phyloP scores from a whole-genome alignment of 1,140 invertebrate genomes.

The Sipha flava region DNA sequence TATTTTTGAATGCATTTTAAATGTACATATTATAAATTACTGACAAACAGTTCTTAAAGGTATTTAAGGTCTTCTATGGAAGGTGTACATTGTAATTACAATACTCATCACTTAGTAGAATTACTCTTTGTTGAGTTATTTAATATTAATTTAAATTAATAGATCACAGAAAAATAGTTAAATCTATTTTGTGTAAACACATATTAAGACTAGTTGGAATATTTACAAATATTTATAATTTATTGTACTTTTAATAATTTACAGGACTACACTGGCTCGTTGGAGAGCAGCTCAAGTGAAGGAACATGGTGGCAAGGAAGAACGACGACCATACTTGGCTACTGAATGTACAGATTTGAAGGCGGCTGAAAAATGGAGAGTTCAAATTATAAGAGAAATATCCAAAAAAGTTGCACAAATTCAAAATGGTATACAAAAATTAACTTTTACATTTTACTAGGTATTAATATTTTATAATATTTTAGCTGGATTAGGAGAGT shows the following conservation, averaged over 20 bases:
- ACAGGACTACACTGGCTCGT: slow-evolving; percentile 86
- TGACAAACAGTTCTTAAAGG: too few relatives aligned
- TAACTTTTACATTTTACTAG: not conserved
- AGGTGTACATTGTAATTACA: not conserved
- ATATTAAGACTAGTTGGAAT: not conserved
- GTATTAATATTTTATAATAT: not conserved
- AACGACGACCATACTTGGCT: slow-evolving; percentile 82
- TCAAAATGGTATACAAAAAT: slow-evolving; percentile 67
- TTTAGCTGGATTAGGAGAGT: slow-evolving; percentile 91
- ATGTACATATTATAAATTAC: too few relatives aligned
- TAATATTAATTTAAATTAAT: not conserved
- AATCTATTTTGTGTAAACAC: not conserved
- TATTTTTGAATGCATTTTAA: too few relatives aligned
- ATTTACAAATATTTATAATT: slow-evolving; percentile 16
- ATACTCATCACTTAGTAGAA: too few relatives aligned
- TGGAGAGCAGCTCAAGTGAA: slow-evolving; percentile 85
- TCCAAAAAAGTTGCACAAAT: slow-evolving; percentile 99
- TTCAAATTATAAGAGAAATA: slow-evolving; percentile 94
- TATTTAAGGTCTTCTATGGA: too few relatives aligned
- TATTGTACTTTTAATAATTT: slow-evolving; percentile 38
- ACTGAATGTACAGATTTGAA: slow-evolving; percentile 84
- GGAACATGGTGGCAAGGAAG: slow-evolving; percentile 63
- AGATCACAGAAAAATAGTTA: not conserved
- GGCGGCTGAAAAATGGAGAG: slow-evolving; percentile 88
- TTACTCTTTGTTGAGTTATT: too few relatives aligned